Evolutionary conservation across 2,888 invertebrate species (phyloP).

Genomic region (Papilio gigon): DNA sequence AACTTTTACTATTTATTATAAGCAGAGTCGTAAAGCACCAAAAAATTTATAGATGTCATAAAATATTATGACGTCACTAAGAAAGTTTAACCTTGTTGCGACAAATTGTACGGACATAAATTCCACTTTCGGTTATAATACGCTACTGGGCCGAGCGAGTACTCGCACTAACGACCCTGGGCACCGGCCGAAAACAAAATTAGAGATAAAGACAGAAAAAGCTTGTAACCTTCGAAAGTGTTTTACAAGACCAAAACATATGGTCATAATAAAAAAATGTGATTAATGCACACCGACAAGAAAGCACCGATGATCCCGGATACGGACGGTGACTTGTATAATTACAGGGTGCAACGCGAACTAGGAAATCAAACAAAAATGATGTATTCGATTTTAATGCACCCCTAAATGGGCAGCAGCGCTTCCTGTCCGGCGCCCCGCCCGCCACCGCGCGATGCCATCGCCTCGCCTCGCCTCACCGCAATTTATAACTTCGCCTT

Average conservation of each 20-base stretch:
- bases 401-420: conserved; percentile 81
- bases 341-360: conserved; percentile 81
- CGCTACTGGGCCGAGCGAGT: conserved; percentile 52
- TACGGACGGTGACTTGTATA: conserved; percentile 80
- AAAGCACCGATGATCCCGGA: conserved; percentile 74
- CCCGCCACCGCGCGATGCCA: conserved; percentile 60
- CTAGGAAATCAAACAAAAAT: conserved; percentile 84
- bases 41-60: conserved; percentile 39
- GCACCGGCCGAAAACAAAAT: conserved; percentile 72
- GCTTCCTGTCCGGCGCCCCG: conserved; percentile 77
- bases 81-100: conserved; percentile 51
- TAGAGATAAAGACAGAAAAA: conserved; percentile 76
- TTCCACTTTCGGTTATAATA: conserved; percentile 60
- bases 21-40: conserved; percentile 28
- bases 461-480: conserved; percentile 43
- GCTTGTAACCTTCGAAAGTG: conserved; percentile 73
- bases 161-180: conserved; percentile 75
- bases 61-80: conserved; percentile 45
- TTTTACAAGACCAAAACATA: conserved; percentile 78
- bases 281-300: conserved; percentile 80
- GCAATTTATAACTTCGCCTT: conserved; percentile 74
- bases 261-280: conserved; percentile 79
- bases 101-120: conserved; percentile 63
- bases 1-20: conserved; percentile 23
- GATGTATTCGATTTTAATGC: conserved; percentile 84